Evolutionary conservation across 2,888 invertebrate genomes (phyloP).

Genomic region (Rotaria socialis): DNA sequence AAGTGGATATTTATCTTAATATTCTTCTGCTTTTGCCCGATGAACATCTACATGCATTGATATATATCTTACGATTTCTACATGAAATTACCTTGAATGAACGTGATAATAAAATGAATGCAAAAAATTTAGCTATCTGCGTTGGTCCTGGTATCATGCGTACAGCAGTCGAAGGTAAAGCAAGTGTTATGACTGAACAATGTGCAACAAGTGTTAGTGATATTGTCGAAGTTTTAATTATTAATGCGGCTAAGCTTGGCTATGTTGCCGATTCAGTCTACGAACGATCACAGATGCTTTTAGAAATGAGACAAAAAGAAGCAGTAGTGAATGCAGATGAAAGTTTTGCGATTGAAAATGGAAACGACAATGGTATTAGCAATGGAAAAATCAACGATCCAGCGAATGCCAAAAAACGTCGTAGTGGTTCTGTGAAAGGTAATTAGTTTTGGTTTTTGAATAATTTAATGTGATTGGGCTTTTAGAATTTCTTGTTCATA

Average conservation of each 20-base stretch:
- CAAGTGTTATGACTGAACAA: neutral
- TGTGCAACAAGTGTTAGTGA: constrained; percentile 13
- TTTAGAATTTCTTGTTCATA: constrained; percentile 27
- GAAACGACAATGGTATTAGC: neutral
- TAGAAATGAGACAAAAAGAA: constrained; percentile 15
- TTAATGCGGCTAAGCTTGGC: neutral
- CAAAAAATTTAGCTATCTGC: constrained; percentile 20
- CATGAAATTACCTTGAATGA: neutral
- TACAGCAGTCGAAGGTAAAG: neutral
- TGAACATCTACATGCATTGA: constrained; percentile 23
- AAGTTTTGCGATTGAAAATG: constrained; percentile 13
- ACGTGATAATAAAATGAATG: constrained; percentile 29
- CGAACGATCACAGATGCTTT: constrained; percentile 23
- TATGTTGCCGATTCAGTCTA: neutral
- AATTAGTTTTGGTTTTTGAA: neutral
- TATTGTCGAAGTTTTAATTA: constrained; percentile 6
- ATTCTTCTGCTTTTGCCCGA: constrained; percentile 27
- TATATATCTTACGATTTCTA: constrained; percentile 30
- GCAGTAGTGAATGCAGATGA: neutral
- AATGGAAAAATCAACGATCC: neutral
- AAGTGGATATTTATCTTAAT: constrained; percentile 13
- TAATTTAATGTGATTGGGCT: no score
- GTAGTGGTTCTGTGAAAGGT: constrained; percentile 37
- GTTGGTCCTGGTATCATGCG: constrained; percentile 17
- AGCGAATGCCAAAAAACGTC: constrained; percentile 15